phyloP scores from a whole-genome alignment of 2,113 vertebrate species.

The Anthoscopus minutus region DNA sequence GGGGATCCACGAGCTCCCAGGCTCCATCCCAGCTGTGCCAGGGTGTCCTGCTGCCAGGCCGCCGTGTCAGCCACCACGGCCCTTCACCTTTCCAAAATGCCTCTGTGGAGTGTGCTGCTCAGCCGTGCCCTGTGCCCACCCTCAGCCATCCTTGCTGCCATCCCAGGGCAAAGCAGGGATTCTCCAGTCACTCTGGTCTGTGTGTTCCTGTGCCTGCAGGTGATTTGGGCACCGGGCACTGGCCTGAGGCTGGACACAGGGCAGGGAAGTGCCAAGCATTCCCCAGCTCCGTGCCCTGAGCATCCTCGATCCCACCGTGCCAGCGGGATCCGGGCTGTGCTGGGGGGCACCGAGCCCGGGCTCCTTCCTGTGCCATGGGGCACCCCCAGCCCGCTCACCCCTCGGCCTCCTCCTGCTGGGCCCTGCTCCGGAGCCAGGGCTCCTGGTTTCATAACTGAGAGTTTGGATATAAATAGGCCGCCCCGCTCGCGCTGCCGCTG shows the following conservation, averaged over 20 bases:
- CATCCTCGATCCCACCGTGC: fast-evolving
- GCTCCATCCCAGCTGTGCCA: fast-evolving
- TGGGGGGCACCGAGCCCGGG: fast-evolving
- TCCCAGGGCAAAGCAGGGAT: fast-evolving
- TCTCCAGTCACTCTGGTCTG: fast-evolving
- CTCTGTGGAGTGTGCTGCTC: background rate
- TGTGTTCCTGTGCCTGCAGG: fast-evolving
- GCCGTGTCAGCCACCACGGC: fast-evolving
- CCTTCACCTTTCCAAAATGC: fast-evolving
- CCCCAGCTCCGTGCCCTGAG: fast-evolving
- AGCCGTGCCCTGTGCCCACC: background rate
- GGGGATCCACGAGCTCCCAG: background rate
- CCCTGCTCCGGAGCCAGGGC: background rate
- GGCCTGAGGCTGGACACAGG: fast-evolving
- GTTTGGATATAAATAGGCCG: slow-evolving; percentile 44
- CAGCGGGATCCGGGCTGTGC: background rate
- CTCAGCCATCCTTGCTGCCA: background rate
- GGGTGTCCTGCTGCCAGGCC: fast-evolving
- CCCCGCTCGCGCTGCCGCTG: background rate
- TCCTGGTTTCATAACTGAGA: background rate
- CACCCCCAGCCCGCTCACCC: background rate
- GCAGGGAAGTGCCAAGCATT: background rate
- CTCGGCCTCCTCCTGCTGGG: fast-evolving
- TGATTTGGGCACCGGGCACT: fast-evolving
- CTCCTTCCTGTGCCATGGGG: background rate